A percentile compares a stretch with the other conserved stretches of the same genome.
Evolutionary conservation across 1,140 invertebrate species (phyloP).

Genomic region (Tenebrio molitor): DNA sequence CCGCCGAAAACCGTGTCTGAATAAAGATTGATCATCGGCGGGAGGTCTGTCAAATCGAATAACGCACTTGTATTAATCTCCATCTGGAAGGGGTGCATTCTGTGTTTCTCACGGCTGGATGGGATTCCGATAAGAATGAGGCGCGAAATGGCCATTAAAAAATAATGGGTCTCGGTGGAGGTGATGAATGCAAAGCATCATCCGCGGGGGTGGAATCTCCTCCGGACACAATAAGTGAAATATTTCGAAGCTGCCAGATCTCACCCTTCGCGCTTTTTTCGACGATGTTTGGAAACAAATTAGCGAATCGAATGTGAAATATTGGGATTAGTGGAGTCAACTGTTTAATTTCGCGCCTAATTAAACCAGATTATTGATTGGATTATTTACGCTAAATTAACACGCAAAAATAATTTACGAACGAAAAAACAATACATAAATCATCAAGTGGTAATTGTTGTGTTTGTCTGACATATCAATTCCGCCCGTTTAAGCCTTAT

Average conservation of each 20-base stretch:
- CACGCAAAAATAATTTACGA: no score
- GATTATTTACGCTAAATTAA: not conserved
- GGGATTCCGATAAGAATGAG: slow-evolving; percentile 4
- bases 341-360: no score
- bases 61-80: slow-evolving; percentile 22
- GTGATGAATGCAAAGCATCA: slow-evolving; percentile 27
- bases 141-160: slow-evolving; percentile 27
- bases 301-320: no score
- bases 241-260: no score
- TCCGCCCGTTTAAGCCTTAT: not conserved
- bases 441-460: not conserved
- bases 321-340: no score
- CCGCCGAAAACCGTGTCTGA: slow-evolving; percentile 17
- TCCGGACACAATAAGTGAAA: no score
- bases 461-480: not conserved
- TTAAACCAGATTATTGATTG: no score
- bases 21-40: slow-evolving; percentile 33
- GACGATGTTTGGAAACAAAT: no score
- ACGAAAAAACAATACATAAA: no score
- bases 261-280: no score
- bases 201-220: no score
- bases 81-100: not conserved
- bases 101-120: slow-evolving; percentile 22
- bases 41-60: slow-evolving; percentile 33
- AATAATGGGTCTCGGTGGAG: slow-evolving; percentile 24